Conservation (phyloP, 2,113 vertebrate species). For the Accipiter cooperii region DNA sequence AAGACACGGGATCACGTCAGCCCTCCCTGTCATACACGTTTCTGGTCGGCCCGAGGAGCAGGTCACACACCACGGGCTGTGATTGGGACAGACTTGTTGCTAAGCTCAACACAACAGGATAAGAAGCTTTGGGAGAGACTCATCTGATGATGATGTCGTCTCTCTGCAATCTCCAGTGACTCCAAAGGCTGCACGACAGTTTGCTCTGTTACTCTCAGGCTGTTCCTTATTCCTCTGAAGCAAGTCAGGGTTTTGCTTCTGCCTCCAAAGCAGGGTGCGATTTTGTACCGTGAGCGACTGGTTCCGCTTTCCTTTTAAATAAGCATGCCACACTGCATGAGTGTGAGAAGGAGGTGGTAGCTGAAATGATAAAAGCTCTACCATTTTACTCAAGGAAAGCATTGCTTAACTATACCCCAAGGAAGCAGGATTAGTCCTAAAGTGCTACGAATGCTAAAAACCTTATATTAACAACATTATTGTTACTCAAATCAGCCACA, state of each 20-base stretch:
- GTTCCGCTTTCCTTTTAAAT: not conserved
- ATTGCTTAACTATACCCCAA: not conserved
- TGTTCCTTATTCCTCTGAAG: not conserved
- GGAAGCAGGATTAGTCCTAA: not conserved
- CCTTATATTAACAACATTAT: not conserved
- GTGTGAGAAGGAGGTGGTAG: not conserved
- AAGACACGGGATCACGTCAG: accelerated
- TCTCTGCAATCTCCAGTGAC: not conserved
- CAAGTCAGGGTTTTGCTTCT: not conserved
- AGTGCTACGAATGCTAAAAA: not conserved
- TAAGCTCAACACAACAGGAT: not conserved
- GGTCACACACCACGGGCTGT: not conserved
- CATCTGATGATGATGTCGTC: not conserved
- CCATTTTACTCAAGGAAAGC: not conserved
- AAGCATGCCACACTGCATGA: not conserved
- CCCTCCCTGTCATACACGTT: not conserved
- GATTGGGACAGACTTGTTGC: not conserved
- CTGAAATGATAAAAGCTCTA: not conserved
- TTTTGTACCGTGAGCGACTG: not conserved
- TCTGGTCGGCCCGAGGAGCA: not conserved
- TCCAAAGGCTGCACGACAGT: not conserved
- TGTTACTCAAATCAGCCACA: not conserved
- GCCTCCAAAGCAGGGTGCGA: not conserved
- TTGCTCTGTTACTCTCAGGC: not conserved
- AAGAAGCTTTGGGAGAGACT: slow-evolving; percentile 28